phyloP scores from a whole-genome alignment of 2,113 vertebrate genomes.

The Indicator indicator region DNA sequence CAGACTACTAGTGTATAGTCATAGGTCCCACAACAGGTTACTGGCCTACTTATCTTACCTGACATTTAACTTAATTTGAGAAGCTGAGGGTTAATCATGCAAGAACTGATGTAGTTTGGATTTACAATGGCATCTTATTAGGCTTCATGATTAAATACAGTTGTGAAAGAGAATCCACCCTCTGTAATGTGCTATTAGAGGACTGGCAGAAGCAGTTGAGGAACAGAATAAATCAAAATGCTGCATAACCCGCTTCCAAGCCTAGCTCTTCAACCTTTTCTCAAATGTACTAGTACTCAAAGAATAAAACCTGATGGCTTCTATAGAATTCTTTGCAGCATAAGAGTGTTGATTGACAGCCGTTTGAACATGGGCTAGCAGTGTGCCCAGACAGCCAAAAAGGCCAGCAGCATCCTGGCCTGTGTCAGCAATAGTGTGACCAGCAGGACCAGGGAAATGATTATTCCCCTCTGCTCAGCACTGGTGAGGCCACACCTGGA shows the following conservation, averaged over 20 bases:
- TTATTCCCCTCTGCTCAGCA: no score
- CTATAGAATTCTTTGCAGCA: neutral
- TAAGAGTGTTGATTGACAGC: neutral
- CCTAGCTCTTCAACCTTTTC: neutral
- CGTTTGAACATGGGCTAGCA: no score
- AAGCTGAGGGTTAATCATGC: neutral
- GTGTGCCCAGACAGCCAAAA: no score
- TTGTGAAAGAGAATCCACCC: neutral
- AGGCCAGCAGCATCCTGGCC: no score
- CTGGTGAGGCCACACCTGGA: no score
- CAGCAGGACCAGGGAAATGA: no score
- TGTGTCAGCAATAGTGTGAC: no score
- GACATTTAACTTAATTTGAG: neutral
- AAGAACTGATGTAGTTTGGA: neutral
- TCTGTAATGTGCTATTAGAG: neutral
- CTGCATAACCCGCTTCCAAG: neutral
- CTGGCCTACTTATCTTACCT: neutral
- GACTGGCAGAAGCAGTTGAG: neutral
- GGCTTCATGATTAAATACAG: neutral
- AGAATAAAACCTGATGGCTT: neutral
- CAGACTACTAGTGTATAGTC: neutral
- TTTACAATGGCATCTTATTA: neutral
- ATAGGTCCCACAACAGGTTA: neutral
- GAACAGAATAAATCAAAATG: neutral
- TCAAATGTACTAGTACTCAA: neutral